A percentile compares a stretch with the other conserved stretches of the same genome.
These are phyloP conservation scores for Aurelia sp. DNA, from an alignment of 30 jellyfish, hydroid and myxozoan species.

Conservation along the genomic window DNA sequence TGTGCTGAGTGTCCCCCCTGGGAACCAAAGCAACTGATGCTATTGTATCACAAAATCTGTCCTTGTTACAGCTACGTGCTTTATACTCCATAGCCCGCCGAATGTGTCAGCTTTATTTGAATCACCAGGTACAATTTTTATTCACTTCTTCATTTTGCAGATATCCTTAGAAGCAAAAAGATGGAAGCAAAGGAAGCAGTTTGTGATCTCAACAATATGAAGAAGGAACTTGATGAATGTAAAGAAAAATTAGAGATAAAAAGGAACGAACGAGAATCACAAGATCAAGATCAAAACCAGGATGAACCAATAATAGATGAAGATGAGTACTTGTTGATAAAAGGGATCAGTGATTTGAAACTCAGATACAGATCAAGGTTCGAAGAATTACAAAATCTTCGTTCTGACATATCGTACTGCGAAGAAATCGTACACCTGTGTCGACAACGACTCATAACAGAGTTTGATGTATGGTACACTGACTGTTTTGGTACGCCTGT, in stretches of 20 bases:
- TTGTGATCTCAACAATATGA: constrained; percentile 42
- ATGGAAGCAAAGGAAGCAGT: constrained; percentile 67
- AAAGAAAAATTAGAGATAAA: constrained; percentile 52
- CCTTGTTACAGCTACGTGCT: no score
- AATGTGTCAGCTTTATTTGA: no score
- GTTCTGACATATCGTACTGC: constrained; percentile 77
- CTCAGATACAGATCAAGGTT: constrained; percentile 57
- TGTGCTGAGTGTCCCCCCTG: no score
- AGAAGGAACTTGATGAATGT: constrained; percentile 66
- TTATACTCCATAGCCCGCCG: no score
- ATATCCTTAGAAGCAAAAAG: constrained; percentile 57
- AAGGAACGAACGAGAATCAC: constrained; percentile 13
- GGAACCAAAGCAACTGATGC: no score
- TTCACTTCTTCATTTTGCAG: constrained; percentile 4
- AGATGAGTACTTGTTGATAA: constrained; percentile 64
- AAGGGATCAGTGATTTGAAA: constrained; percentile 60
- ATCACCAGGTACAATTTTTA: no score
- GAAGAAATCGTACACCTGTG: constrained; percentile 82
- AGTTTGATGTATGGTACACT: constrained; percentile 86
- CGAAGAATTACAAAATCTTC: constrained; percentile 77
- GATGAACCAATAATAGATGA: constrained; percentile 72
- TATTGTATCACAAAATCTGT: no score
- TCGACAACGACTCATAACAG: constrained; percentile 79
- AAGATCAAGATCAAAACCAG: constrained; percentile 28
- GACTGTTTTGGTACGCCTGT: constrained; percentile 70